A percentile compares a stretch with the other conserved stretches of the same genome.
These are phyloP conservation scores for Erebia palarica DNA, from an alignment of 2,888 invertebrate species.

Conservation along the genomic window DNA sequence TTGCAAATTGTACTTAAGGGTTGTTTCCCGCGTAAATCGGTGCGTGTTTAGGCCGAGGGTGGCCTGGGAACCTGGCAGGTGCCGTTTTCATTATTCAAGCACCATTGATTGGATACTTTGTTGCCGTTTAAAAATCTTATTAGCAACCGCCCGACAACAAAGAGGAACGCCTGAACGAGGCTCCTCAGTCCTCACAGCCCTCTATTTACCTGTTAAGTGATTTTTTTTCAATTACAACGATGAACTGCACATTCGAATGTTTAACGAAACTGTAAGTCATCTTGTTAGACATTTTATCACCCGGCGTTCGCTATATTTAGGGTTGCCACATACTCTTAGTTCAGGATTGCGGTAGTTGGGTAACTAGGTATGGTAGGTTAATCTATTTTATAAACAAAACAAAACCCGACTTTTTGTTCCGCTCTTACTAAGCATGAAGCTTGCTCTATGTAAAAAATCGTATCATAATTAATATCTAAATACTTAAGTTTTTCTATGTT, in stretches of 20 bases:
- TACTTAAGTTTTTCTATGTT: neutral
- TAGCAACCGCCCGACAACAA: slow-evolving; percentile 77
- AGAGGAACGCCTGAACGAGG: slow-evolving; percentile 56
- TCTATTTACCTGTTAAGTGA: slow-evolving; percentile 79
- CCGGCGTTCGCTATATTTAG: slow-evolving; percentile 47
- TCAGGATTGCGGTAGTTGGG: slow-evolving; percentile 42
- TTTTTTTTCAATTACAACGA: slow-evolving; percentile 80
- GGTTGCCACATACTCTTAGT: slow-evolving; percentile 43
- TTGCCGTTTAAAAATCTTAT: slow-evolving; percentile 82
- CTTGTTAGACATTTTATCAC: slow-evolving; percentile 75
- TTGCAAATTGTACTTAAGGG: slow-evolving; percentile 51
- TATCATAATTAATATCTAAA: too few species aligned
- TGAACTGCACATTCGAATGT: slow-evolving; percentile 70
- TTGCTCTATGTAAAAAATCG: too few species aligned
- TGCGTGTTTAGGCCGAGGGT: slow-evolving; percentile 74
- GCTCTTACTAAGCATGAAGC: too few species aligned
- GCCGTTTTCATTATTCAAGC: slow-evolving; percentile 81
- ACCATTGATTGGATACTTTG: slow-evolving; percentile 82
- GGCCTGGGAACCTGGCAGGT: slow-evolving; percentile 77
- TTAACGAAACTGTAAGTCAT: slow-evolving; percentile 76
- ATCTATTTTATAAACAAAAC: too few species aligned
- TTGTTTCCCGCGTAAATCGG: slow-evolving; percentile 53
- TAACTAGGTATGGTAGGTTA: too few species aligned
- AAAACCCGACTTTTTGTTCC: too few species aligned
- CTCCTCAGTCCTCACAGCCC: slow-evolving; percentile 57